Evolutionary conservation across 2,797 vertebrate genomes (phyloP), one percentile per base, ranked within the genome.

Genomic region (Enteromius trimaculatus): DNA sequence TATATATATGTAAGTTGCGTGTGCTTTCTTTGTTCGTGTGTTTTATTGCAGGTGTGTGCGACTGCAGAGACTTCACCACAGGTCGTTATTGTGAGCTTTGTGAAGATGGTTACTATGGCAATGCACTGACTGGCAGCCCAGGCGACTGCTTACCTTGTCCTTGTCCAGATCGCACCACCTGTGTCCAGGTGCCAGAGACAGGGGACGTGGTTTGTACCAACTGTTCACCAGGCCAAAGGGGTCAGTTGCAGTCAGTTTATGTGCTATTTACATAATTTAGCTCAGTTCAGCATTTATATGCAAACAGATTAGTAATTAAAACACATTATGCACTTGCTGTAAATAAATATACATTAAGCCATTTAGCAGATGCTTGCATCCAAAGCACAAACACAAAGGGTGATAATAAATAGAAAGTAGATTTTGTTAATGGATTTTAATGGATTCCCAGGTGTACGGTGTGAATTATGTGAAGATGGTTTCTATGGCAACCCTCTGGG

Each of bases 401-500:
- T 26, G 62, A 19, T 13, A 34, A 34, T 79, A 34, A 53, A 77
- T 3, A 42, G 1, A 29, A 62, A 29, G 11, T 34, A 6, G 60
- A 58, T 47, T 69, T 13, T 65, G 62, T 60, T 65, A 70, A 66
- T 53, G 42, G 49, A 7, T 74, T 72, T 75, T 14, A 26, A 53
- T 78, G n/a, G 2, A 69, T 69, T 72, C 66, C 60, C 83, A 98
- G 97, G 97, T 13, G 95, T 89, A 29, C 95, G 93, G 84, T 98
- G 97, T 42, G 96, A 98, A 90, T 92, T 94, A 86, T 99, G 97
- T 0, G 97, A 97, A 0, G 97, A 99, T 0, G 96, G 97, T 71
- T 97, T 95, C 92, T 95, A 96, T 0, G 97, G 97, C 1, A 96
- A 98, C 83, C 97, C 97, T 0, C 88, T 96, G 89, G 97, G 97